Evolutionary conservation across 2,888 invertebrate genomes (phyloP), one percentile per base, ranked within the genome.

Genomic region (Pristionchus entomophagus): DNA sequence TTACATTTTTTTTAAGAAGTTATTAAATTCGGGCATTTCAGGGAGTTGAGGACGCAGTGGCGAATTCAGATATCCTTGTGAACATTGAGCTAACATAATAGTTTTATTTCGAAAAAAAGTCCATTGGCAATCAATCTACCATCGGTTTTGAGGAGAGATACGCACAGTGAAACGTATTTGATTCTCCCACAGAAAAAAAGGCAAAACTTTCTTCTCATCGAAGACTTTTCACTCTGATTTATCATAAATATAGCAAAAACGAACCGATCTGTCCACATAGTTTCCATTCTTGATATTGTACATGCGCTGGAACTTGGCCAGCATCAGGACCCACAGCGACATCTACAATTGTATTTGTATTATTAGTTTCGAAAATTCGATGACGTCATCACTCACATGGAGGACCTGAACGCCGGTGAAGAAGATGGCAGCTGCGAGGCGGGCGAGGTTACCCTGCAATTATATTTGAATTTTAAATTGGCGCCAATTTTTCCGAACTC

Each of bases 231-330:
- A 10, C 26, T 26, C 12, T 29, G 26, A 5, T 59, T 59, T 6
- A 0, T 56, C 1, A 4, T 2, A n/a, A n/a, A n/a, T 6, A 41
- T 17, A 45, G 14, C 22, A 5, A 41, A n/a, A 17, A 73, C 86
- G 6, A 2, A 65, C 81, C 19, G 26, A 38, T 51, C 80, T 53
- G 45, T 81, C 83, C 56, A 91, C 88, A 53, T 51, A 84, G 41
- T 83, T 83, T 84, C 91, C 91, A n/a, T 90, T 89, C 45, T 86
- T 90, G 84, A 90, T 87, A 85, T 92, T 91, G 88, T 92, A 90
- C 62, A 93, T 93, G 77, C 91, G 88, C 86, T 93, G 93, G 89
- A 93, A 93, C 85, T 93, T 93, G 87, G 93, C 93, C 59, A 93
- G 88, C 41, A 93, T 89, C 41, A 93, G 88, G 87, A 93, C 88